Conservation (phyloP, 2,113 vertebrate species). For the Lampris incognitus region DNA sequence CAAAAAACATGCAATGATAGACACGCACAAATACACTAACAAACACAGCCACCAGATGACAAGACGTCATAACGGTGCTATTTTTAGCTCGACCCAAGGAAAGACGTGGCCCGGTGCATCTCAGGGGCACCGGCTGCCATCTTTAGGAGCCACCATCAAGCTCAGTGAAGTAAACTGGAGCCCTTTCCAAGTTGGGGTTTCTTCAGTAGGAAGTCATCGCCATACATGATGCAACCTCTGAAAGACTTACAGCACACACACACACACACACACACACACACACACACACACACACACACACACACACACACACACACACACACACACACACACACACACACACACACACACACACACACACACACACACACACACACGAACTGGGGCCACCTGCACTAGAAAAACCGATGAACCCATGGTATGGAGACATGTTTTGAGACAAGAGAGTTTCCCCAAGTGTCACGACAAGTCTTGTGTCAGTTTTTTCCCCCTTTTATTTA, state of each 20-base stretch:
- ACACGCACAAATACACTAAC: slow-evolving; percentile 17
- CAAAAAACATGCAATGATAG: slow-evolving; percentile 5
- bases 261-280: too few relatives aligned
- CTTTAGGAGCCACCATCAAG: slow-evolving; percentile 39
- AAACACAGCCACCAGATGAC: slow-evolving; percentile 46
- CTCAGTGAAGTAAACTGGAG: slow-evolving; percentile 46
- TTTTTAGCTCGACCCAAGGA: slow-evolving; percentile 66
- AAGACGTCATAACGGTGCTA: slow-evolving; percentile 60
- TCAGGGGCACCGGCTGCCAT: slow-evolving; percentile 42
- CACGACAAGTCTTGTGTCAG: too few relatives aligned
- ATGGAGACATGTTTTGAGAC: too few relatives aligned
- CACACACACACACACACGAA: too few relatives aligned
- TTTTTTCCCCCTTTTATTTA: slow-evolving; percentile 20
- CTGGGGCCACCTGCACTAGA: too few relatives aligned
- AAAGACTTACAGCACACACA: background rate
- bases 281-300: too few relatives aligned
- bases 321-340: too few relatives aligned
- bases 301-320: too few relatives aligned
- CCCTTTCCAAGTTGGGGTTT: slow-evolving; percentile 33
- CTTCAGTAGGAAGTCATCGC: slow-evolving; percentile 2
- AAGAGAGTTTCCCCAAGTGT: too few relatives aligned
- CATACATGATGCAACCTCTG: slow-evolving; percentile 4
- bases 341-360: too few relatives aligned
- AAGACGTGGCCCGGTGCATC: slow-evolving; percentile 38
- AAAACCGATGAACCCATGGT: too few relatives aligned